A percentile compares a stretch with the other conserved stretches of the same genome.
Conservation (phyloP, 2,888 invertebrate species). For the Bugulina stolonifera region DNA sequence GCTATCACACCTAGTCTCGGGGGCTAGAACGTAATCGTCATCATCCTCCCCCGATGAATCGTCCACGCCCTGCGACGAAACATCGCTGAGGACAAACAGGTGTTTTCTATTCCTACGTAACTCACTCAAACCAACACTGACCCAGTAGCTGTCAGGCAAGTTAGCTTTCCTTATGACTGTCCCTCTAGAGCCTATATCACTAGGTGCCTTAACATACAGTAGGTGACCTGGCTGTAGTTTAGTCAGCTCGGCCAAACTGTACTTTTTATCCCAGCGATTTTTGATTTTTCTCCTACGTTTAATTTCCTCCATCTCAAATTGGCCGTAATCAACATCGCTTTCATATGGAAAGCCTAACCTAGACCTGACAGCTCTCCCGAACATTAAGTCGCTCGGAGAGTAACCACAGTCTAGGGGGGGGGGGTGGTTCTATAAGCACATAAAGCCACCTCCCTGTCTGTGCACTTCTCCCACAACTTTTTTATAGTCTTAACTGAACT, state of each 20-base stretch:
- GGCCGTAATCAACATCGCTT: neutral
- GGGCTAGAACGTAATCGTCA: too few species aligned
- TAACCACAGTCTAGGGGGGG: too few species aligned
- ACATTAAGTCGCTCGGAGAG: too few species aligned
- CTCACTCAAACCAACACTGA: neutral
- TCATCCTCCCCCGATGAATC: too few species aligned
- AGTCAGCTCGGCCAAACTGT: neutral
- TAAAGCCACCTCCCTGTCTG: neutral
- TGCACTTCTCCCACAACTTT: neutral
- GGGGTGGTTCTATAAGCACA: neutral
- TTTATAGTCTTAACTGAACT: neutral
- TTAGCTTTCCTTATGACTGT: neutral
- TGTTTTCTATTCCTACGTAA: neutral
- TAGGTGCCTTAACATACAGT: neutral
- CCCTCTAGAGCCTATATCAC: neutral
- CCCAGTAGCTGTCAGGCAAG: neutral
- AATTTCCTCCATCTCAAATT: neutral
- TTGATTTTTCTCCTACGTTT: neutral
- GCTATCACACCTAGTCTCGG: too few species aligned
- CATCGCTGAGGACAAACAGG: too few species aligned
- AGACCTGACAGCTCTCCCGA: neutral
- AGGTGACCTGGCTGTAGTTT: neutral
- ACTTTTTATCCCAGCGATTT: conserved; percentile 1
- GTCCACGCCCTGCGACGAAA: too few species aligned
- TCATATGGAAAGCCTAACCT: neutral